A percentile compares a stretch with the other conserved stretches of the same genome.
Conservation (phyloP, 2,888 invertebrate species). For the Stenoptilia bipunctidactyla region DNA sequence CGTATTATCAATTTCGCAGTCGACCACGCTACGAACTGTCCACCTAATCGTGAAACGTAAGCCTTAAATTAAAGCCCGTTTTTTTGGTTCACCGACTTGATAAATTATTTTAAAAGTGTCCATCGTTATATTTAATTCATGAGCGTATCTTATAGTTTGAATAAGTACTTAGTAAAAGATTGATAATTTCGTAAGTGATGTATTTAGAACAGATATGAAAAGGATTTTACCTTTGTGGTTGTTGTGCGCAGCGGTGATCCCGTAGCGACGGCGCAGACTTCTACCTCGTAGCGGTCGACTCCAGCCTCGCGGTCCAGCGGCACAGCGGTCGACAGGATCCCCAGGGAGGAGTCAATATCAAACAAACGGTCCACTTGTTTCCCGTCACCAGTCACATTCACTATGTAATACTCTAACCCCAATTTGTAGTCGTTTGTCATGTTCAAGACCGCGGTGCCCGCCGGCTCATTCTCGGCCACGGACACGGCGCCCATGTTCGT, state of each 20-base stretch:
- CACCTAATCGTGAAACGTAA: conserved; percentile 16
- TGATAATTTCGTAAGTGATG: too few species aligned
- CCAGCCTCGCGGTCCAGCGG: conserved; percentile 88
- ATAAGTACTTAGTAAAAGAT: too few species aligned
- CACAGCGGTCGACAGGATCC: conserved; percentile 88
- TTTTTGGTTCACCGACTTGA: conserved; percentile 1
- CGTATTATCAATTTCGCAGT: conserved; percentile 6
- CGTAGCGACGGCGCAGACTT: conserved; percentile 86
- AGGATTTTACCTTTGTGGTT: conserved; percentile 82
- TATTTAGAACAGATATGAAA: not conserved
- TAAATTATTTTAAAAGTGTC: not conserved
- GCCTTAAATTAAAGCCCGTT: conserved; percentile 2
- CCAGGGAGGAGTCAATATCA: conserved; percentile 89
- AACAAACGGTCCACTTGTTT: conserved; percentile 90
- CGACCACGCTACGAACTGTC: conserved; percentile 11
- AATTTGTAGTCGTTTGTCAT: conserved; percentile 79
- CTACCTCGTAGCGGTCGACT: conserved; percentile 84
- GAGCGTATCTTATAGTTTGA: not conserved
- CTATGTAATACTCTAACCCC: conserved; percentile 90
- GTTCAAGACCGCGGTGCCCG: conserved; percentile 87
- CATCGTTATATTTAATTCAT: not conserved
- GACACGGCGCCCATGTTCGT: conserved; percentile 79
- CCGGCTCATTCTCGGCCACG: conserved; percentile 90
- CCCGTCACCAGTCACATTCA: conserved; percentile 82
- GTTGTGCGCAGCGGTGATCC: conserved; percentile 80